phyloP scores from a whole-genome alignment of 2,888 invertebrate species.

The Galeopsomyia nigrocyanea region DNA sequence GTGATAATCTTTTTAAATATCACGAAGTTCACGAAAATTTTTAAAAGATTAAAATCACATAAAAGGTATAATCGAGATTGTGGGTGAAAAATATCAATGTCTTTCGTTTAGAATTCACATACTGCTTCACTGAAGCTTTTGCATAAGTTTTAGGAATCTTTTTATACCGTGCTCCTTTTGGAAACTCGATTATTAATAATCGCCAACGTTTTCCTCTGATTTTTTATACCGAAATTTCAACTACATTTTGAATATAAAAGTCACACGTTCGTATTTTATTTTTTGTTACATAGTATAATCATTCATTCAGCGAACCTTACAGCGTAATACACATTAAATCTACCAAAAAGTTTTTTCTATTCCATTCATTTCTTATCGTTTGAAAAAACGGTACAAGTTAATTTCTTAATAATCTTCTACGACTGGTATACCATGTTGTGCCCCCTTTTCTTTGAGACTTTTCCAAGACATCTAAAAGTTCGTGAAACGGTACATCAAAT shows the following conservation, averaged over 20 bases:
- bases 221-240: conserved; percentile 27
- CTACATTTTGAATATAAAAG: conserved; percentile 44
- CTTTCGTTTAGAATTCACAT: conserved; percentile 46
- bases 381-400: conserved; percentile 51
- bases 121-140: conserved; percentile 47
- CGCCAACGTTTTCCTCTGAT: conserved; percentile 23
- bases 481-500: conserved; percentile 48
- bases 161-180: conserved; percentile 64
- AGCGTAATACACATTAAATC: conserved; percentile 57
- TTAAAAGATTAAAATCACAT: not conserved
- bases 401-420: conserved; percentile 49
- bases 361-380: conserved; percentile 44
- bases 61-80: conserved; percentile 43
- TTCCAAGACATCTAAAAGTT: conserved; percentile 48
- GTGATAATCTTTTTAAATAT: conserved; percentile 20
- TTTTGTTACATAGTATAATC: conserved; percentile 39
- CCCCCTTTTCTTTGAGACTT: conserved; percentile 39
- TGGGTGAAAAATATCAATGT: conserved; percentile 55
- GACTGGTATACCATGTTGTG: conserved; percentile 52
- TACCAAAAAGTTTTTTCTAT: conserved; percentile 51
- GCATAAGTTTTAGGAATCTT: conserved; percentile 59
- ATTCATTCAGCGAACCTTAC: conserved; percentile 42
- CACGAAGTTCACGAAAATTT: conserved; percentile 23
- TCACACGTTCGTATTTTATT: conserved; percentile 37
- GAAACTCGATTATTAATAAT: conserved; percentile 40